Percentiles rank a stretch among this genome's conserved stretches.
Evolutionary conservation across 2,888 invertebrate species (phyloP).

Genomic region (Polyommatus iphigenia): DNA sequence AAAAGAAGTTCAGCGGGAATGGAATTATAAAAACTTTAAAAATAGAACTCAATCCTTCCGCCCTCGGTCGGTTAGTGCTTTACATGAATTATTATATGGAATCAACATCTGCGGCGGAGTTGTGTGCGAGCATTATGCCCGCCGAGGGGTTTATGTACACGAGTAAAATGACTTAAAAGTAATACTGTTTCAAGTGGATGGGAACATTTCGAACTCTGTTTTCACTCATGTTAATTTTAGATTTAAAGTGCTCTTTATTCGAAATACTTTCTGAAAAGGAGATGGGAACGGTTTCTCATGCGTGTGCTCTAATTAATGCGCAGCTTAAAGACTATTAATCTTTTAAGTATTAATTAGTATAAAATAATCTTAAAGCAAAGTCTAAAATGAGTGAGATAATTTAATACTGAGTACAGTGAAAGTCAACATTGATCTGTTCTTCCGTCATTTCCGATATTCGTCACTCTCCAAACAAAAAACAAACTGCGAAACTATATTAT

Average conservation of each 20-base stretch:
- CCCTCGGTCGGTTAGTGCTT: constrained; percentile 78
- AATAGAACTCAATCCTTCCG: constrained; percentile 80
- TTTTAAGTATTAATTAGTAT: not conserved
- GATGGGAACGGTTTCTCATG: not conserved
- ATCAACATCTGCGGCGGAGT: constrained; percentile 75
- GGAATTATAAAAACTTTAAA: constrained; percentile 74
- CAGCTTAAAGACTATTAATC: not conserved
- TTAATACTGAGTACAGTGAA: too few species aligned
- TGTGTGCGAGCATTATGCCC: constrained; percentile 58
- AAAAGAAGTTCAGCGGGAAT: constrained; percentile 57
- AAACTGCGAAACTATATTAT: too few species aligned
- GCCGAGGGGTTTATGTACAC: constrained; percentile 70
- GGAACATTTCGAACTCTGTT: constrained; percentile 65
- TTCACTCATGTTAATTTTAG: constrained; percentile 52
- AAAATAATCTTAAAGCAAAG: not conserved
- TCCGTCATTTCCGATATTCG: too few species aligned
- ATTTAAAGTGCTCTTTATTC: constrained; percentile 48
- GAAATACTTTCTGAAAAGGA: constrained; percentile 32
- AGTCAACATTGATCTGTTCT: too few species aligned
- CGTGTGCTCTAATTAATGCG: not conserved
- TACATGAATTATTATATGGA: constrained; percentile 81
- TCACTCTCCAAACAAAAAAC: too few species aligned
- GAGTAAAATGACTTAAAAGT: constrained; percentile 75
- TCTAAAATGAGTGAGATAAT: too few species aligned
- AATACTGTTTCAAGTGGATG: constrained; percentile 72